Evolutionary conservation across 2,113 vertebrate genomes (phyloP), one percentile per base, ranked within the genome.

Genomic region (Apaloderma vittatum): DNA sequence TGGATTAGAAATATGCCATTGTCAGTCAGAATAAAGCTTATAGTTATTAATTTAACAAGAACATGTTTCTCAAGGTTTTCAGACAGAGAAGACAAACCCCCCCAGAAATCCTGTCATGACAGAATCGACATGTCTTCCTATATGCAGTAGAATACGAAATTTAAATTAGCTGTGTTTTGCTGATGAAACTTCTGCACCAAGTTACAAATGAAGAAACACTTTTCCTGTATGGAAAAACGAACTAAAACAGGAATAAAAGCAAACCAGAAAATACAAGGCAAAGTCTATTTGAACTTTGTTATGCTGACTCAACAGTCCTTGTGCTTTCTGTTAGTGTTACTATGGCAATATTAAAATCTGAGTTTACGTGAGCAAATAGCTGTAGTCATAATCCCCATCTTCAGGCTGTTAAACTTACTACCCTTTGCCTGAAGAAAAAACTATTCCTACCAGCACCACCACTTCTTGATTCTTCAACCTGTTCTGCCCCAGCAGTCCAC

Each of bases 71-170:
- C 12, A 83, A 85, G 40, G 12, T 40, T 40, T 96, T 96, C 37
- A 99, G 97, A 70, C 99, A 98, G 30, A 99, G 97, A 86, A 80
- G 98, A 99, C 58, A 99, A 97, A 70, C 90, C 94, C 98, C 99
- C 40, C 40, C 73, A 99, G 97, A 95, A 99, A 98, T 67, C 99
- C 99, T 22, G 98, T 99, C 99, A 99, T 99, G 86, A 52, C 89
- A 93, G 84, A 96, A 96, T 83, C 14, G 81, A 80, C 48, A 87
- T 45, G 57, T 91, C 65, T 94, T 97, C 80, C 88, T 79, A 67
- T 30, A 83, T 1, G 24, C 5, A 43, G 70, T 27, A 84, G 6
- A 58, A 92, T 3, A 68, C 8, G 16, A 93, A 96, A 36, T 4
- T 34, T 70, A 37, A 87, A 57, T 62, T 72, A 84, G 71, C 58